Base-by-base conservation (phyloP, 2,888 invertebrate genomes). In the Eupithecia abbreviata region DNA sequence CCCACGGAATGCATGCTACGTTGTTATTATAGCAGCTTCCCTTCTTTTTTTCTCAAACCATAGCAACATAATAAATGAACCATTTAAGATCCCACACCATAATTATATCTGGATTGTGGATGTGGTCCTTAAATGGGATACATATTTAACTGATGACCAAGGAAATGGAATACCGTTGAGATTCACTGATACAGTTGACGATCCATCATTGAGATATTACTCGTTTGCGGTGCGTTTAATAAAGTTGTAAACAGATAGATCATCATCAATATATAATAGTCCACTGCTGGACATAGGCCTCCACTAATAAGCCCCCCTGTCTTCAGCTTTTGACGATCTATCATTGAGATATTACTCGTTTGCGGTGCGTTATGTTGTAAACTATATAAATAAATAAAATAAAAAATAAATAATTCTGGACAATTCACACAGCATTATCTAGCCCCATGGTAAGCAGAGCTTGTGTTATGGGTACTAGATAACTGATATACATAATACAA, bases 191-290 rank as follows among this genome's bases (percentile, higher is more conserved):
- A 82, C 71, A 73, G 72, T 74, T 76, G 80, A 82, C 83, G 81
- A 88, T 87, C 83, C 82, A 87, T 86, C 85, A 84, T 74, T 66
- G 73, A 76, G 75, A 78, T 81, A 82, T 81, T 77, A 82, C 77
- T 77, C 80, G 79, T 79, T 77, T 81, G 77, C 73, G 74, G 66
- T 72, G 73, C 66, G 76, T 81, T 81, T 78, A 75, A 76, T 78
- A 42, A 71, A 41, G 73, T 30, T 30, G 30, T 30, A 30, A 30
- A 30, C 30, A 30, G 30, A 30, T 30, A 30, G 30, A 30, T 30
- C 30, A 30, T 30, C 30, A 30, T 30, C 30, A 30, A 30, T 30
- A 30, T 30, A 30, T 30, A 30, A 30, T 30, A 30, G 30, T 30
- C 30, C 30, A 30, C 30, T 30, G 30, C 30, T 30, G 30, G 30